phyloP scores from a whole-genome alignment of 2,888 invertebrate species.

The Lithophane ornitopus region DNA sequence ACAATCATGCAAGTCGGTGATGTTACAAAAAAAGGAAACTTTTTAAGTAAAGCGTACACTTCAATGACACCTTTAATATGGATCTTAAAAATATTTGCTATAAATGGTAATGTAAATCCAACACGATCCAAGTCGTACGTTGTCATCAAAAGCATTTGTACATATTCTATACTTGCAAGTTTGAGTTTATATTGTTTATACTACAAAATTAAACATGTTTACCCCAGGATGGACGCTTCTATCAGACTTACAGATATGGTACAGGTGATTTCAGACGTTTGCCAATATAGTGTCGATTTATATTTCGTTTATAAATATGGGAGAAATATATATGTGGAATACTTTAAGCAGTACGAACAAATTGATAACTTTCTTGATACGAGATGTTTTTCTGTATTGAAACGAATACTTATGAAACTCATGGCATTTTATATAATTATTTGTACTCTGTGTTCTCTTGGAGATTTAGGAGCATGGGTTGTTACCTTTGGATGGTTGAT shows the following conservation, averaged over 20 bases:
- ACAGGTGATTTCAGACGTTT: slow-evolving; percentile 78
- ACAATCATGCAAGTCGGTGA: slow-evolving; percentile 57
- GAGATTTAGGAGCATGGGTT: slow-evolving; percentile 78
- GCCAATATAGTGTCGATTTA: slow-evolving; percentile 80
- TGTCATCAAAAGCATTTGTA: slow-evolving; percentile 59
- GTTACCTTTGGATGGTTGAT: slow-evolving; percentile 70
- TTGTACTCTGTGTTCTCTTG: slow-evolving; percentile 72
- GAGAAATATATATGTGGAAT: slow-evolving; percentile 73
- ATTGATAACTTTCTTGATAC: slow-evolving; percentile 78
- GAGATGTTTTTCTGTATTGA: slow-evolving; percentile 68
- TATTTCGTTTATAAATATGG: slow-evolving; percentile 79
- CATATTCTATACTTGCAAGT: slow-evolving; percentile 65
- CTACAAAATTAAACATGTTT: slow-evolving; percentile 74
- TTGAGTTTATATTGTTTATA: slow-evolving; percentile 71
- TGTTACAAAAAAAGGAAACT: slow-evolving; percentile 28
- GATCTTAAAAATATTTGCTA: slow-evolving; percentile 75
- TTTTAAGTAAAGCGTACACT: slow-evolving; percentile 50
- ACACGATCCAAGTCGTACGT: slow-evolving; percentile 43
- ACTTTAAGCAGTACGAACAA: slow-evolving; percentile 76
- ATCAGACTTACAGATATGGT: slow-evolving; percentile 78
- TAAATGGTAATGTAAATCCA: slow-evolving; percentile 68
- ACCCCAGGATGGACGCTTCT: slow-evolving; percentile 69
- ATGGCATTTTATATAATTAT: slow-evolving; percentile 69
- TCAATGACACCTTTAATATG: slow-evolving; percentile 71
- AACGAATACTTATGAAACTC: slow-evolving; percentile 69